phyloP scores from a whole-genome alignment of 2,888 invertebrate genomes.

The Zygothrica quintamaculata region DNA sequence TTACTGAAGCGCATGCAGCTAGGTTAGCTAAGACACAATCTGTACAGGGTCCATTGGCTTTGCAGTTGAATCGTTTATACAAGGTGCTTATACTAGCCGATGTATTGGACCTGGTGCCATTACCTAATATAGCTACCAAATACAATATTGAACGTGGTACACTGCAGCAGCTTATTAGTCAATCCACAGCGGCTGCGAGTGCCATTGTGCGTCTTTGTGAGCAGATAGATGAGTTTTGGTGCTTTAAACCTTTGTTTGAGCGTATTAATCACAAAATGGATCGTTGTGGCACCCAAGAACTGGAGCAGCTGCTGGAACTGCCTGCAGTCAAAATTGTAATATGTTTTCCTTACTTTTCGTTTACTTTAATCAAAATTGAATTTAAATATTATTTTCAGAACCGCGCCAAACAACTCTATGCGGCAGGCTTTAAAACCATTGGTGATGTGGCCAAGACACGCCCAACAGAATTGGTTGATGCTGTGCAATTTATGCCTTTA shows the following conservation, averaged over 20 bases:
- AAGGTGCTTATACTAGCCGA: conserved; percentile 93
- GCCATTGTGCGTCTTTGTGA: conserved; percentile 92
- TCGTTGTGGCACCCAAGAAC: conserved; percentile 92
- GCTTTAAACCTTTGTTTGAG: conserved; percentile 90
- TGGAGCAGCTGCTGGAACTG: conserved; percentile 93
- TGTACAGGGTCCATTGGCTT: conserved; percentile 85
- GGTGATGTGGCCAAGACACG: conserved; percentile 91
- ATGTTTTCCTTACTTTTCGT: too few relatives aligned
- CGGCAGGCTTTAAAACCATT: conserved; percentile 92
- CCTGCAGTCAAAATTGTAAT: conserved; percentile 94
- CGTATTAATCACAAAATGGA: conserved; percentile 90
- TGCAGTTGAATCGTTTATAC: conserved; percentile 90
- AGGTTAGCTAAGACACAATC: conserved; percentile 89
- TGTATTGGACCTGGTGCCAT: conserved; percentile 88
- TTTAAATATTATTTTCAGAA: conserved; percentile 84
- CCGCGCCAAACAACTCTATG: conserved; percentile 92
- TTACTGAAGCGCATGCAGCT: conserved; percentile 90
- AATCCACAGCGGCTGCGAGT: conserved; percentile 90
- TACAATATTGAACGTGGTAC: conserved; percentile 91
- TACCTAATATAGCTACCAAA: conserved; percentile 89
- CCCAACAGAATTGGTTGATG: conserved; percentile 86
- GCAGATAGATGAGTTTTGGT: conserved; percentile 92
- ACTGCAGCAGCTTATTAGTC: conserved; percentile 90
- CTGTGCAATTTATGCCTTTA: conserved; percentile 89
- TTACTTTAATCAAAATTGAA: not conserved